Base-by-base conservation (phyloP, 2,797 vertebrate species). In the Parotocinclus haroldoi region DNA sequence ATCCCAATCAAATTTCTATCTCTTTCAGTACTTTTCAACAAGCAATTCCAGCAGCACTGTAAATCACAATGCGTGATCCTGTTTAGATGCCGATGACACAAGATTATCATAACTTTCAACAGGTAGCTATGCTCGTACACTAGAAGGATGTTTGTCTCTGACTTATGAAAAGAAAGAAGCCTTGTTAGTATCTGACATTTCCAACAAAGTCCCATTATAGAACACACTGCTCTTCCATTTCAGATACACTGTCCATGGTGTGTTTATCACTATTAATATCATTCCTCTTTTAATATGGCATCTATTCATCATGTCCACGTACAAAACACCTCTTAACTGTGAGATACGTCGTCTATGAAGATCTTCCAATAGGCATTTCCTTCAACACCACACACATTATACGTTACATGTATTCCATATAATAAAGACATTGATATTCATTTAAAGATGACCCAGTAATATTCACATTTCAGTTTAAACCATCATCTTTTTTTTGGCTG, bases 341-440 rank as follows among this genome's bases (percentile, higher is more conserved):
- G 27, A 42, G 40, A 11, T 42, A 9, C 54, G 14, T 51, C 4
- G 17, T 62, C 44, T 49, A 36, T 14, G 37, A 17, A 40, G 52
- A 42, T 62, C 12, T 14, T 8, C 52, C 54, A 11, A 57, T 40
- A 10, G 44, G 3, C 13, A 5, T 49, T 68, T n/a, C 68, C 48
- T 70, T 70, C 16, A 17, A 57, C 57, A 27, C 27, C 27, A 56
- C 50, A 63, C 48, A 69, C 46, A 52, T 57, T 51, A 10, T 58
- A 58, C 36, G 56, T 53, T 58, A 63, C 54, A 63, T 63, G 13
- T 62, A 53, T 44, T 58, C 27, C 27, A 27, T 27, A 27, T 42
- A 38, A 36, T 48, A 60, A 16, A 57, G 38, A 27, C 27, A 27
- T 5, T 27, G 27, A 27, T 27, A 27, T 2, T 5, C 2, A 27